Percentiles rank a stretch among this genome's conserved stretches.
phyloP scores from a whole-genome alignment of 1,140 invertebrate genomes.

The Orius insidiosus region DNA sequence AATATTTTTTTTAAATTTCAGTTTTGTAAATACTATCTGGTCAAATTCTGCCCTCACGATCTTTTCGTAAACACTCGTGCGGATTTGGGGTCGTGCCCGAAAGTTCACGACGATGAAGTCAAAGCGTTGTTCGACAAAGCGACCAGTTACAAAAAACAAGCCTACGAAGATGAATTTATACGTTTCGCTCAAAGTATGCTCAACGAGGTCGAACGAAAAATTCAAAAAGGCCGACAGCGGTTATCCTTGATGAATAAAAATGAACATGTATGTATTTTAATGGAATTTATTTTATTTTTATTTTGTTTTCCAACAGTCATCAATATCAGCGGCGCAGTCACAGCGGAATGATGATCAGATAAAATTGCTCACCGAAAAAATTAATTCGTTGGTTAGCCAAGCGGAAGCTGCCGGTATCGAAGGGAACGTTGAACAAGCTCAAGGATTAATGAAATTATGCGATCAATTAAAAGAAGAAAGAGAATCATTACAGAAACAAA shows the following conservation, averaged over 20 bases:
- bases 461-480: slow-evolving; percentile 89
- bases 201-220: slow-evolving; percentile 86
- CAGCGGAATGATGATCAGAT: slow-evolving; percentile 81
- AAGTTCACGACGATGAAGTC: slow-evolving; percentile 89
- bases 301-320: slow-evolving; percentile 28
- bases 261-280: slow-evolving; percentile 28
- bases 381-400: slow-evolving; percentile 76
- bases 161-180: slow-evolving; percentile 91
- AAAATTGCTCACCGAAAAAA: slow-evolving; percentile 59
- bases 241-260: slow-evolving; percentile 58
- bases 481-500: slow-evolving; percentile 57
- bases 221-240: slow-evolving; percentile 83
- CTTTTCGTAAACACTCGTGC: slow-evolving; percentile 94
- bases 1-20: slow-evolving; percentile 36
- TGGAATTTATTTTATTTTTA: slow-evolving; percentile 8
- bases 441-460: slow-evolving; percentile 86
- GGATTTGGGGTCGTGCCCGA: slow-evolving; percentile 74
- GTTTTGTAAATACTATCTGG: slow-evolving; percentile 91
- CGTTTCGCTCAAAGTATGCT: slow-evolving; percentile 84
- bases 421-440: slow-evolving; percentile 92
- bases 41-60: slow-evolving; percentile 94
- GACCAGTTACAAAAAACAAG: slow-evolving; percentile 59
- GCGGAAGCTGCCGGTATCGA: slow-evolving; percentile 86
- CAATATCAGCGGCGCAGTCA: slow-evolving; percentile 46
- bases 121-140: slow-evolving; percentile 57